Base-by-base conservation (phyloP, 2,888 invertebrate genomes). In the Andrena praecox region DNA sequence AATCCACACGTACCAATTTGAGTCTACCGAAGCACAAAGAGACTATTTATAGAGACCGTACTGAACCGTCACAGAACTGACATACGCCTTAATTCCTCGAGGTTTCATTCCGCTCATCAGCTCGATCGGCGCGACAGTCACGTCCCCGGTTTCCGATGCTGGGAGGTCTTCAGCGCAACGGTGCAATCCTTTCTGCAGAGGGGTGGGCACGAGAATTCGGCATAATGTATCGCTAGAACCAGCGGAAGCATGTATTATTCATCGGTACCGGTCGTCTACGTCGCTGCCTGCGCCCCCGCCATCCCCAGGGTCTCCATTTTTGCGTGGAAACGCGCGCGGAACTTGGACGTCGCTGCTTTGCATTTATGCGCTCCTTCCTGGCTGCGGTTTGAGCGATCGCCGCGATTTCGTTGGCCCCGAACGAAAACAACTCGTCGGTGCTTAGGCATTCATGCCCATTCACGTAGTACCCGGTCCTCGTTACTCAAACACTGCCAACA, bases 211-310 rank as follows among this genome's bases (percentile, higher is more conserved):
- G 85, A 87, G 87, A 83, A 91, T 90, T 89, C 81, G 87, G 87
- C 91, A 90, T 91, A 91, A 92, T 89, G 91, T 91, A 92, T 90
- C 90, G 89, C 76, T 84, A 83, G 83, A 85, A 79, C 24, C 87
- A 80, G 82, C 83, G 89, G 89, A 89, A 89, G 71, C 90, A 93
- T 93, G 92, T 92, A 93, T 93, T 93, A 93, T 93, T 93, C 93
- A 93, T 92, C 89, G 90, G 86, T 27, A 50, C 60, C n/a, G 66
- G 52, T 8, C 35, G 66, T 73, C 56, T 68, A 10, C 66, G 69
- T 66, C 50, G 64, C 66, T 56, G 16, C 24, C 62, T 24, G 10
- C 24, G 24, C 2, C 29, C 31, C n/a, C 27, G 20, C 66, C 56
- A 8, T 50, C 20, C 50, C 33, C 64, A 16, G 42, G 42, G 42